Evolutionary conservation across 2,797 vertebrate genomes (phyloP).

Genomic region (Rhabdophis nuchalis): DNA sequence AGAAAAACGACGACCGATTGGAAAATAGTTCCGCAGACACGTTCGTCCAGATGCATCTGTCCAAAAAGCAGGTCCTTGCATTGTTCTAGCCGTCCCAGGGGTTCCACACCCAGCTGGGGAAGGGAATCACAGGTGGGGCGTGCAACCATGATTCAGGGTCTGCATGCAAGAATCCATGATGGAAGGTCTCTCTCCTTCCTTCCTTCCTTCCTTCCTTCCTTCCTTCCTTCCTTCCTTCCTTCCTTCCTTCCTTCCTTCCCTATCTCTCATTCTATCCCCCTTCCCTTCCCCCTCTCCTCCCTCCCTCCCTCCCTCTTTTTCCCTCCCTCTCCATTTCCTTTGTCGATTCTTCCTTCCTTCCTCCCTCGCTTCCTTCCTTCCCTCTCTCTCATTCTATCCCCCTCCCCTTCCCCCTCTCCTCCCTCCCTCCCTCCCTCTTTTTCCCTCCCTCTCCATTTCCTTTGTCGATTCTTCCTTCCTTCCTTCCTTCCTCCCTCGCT

Average conservation of each 20-base stretch:
- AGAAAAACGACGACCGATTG: background rate
- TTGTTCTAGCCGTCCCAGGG: background rate
- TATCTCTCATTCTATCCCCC: too few relatives aligned
- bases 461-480: background rate
- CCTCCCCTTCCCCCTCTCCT: too few relatives aligned
- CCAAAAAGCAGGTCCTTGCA: background rate
- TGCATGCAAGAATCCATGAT: background rate
- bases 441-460: background rate
- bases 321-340: too few relatives aligned
- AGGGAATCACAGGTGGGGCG: background rate
- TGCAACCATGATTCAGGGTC: constrained; percentile 5
- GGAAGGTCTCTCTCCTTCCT: background rate
- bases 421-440: background rate
- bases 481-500: background rate
- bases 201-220: background rate
- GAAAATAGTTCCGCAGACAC: constrained; percentile 4
- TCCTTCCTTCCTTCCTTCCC: background rate
- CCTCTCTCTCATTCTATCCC: background rate
- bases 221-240: rapidly evolving
- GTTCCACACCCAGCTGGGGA: background rate
- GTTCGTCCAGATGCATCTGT: background rate
- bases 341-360: too few relatives aligned
- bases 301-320: too few relatives aligned
- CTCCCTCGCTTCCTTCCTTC: too few relatives aligned
- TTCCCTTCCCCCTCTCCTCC: too few relatives aligned